Evolutionary conservation across 2,888 invertebrate species (phyloP), one percentile per base, ranked within the genome.

Genomic region (Calliphora vomitoria): DNA sequence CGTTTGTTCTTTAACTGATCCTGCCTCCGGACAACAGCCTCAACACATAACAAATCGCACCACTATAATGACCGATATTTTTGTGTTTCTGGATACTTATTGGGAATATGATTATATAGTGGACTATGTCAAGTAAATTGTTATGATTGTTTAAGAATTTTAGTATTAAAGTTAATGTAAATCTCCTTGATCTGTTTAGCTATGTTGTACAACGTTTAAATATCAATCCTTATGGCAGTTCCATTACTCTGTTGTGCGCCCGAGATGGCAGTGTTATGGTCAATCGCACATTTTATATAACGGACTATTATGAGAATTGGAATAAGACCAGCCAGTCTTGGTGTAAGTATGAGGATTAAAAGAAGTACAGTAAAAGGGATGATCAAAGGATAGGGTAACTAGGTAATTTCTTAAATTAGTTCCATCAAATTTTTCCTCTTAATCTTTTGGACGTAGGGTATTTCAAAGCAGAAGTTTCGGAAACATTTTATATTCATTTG

Each of bases 221-320:
- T 91, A 95, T 97, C 11, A 95, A 95, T 90, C 96, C 95, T 87
- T 96, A 94, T 90, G 96, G 96, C 64, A 96, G 96, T 83, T 95
- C 95, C 88, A 95, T 96, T 18, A 97, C 96, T 0, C 89, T 97
- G 35, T 93, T 97, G 5, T 96, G 95, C 88, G 97, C 96, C 0
- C 94, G 94, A 79, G 95, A 96, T 92, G 96, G 96, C 69, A 93
- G 92, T 38, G 85, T 95, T 10, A 94, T 97, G 60, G 94, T 96
- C 1, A 95, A 96, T 89, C 95, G 95, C 58, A 96, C 96, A 4
- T 94, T 94, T 89, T 95, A 95, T 69, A 93, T 95, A 75, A 93
- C 95, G 15, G 95, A 96, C 78, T 96, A 96, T 90, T 95, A 96
- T 89, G 91, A 94, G 41, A 91, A 94, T 44, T 96, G 96, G 92